phyloP scores from a whole-genome alignment of 2,113 vertebrate species.

The Podiceps cristatus region DNA sequence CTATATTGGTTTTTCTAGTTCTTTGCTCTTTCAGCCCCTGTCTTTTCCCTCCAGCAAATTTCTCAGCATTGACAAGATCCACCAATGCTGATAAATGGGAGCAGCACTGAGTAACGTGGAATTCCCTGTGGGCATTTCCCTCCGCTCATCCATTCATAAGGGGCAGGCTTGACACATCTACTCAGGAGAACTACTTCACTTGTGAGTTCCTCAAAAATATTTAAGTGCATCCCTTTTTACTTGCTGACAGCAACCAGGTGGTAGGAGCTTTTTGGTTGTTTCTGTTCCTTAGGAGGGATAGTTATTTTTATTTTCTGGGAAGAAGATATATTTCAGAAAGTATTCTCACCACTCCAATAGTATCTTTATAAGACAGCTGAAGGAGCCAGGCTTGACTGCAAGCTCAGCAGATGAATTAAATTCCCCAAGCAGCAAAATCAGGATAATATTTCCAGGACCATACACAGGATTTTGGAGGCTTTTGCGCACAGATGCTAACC shows the following conservation, averaged over 20 bases:
- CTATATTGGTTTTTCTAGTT: neutral
- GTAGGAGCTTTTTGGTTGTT: neutral
- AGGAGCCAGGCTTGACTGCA: neutral
- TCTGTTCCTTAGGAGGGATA: neutral
- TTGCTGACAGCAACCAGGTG: neutral
- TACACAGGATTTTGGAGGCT: neutral
- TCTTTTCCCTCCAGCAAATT: neutral
- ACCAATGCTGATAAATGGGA: neutral
- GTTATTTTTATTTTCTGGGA: neutral
- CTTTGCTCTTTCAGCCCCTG: neutral
- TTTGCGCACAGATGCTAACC: neutral
- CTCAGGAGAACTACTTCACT: neutral
- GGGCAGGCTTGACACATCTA: neutral
- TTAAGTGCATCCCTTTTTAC: neutral
- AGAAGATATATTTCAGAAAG: neutral
- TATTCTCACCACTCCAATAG: neutral
- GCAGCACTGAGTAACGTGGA: neutral
- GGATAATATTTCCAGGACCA: neutral
- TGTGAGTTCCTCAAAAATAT: neutral
- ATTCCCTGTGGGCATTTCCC: neutral
- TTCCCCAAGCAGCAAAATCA: neutral
- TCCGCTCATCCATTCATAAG: neutral
- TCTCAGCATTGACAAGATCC: neutral
- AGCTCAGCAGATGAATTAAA: neutral
- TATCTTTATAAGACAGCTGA: neutral